Evolutionary conservation across 2,888 invertebrate genomes (phyloP), one percentile per base, ranked within the genome.

Genomic region (Polia nebulosa): DNA sequence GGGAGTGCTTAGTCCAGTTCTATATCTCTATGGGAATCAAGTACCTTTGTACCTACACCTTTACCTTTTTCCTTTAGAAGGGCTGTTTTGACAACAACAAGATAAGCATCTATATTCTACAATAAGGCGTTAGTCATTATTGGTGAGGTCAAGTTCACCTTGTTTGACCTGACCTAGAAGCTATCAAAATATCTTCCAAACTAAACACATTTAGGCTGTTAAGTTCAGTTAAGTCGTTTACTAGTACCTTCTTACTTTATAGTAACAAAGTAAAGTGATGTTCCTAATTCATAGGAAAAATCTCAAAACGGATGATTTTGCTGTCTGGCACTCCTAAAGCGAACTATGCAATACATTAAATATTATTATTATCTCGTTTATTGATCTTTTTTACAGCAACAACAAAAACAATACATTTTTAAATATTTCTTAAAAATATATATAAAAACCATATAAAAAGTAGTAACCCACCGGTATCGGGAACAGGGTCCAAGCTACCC

Each of bases 81-180:
- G 2, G 8, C 13, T 45, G 44, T 52, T 72, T 34, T 49, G 22
- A 29, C 27, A 45, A 17, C 22, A 22, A 36, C n/a, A 68, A 20
- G 56, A 45, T 67, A 68, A 34, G 22, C 7, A 55, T 36, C 36
- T 45, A 20, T 15, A 36, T 15, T 9, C 20, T n/a, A n/a, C n/a
- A 6, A n/a, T 41, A 17, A 27, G 17, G 15, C 25, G 27, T 27
- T 45, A 29, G 29, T 47, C 36, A 39, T 39, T 47, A 69, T 45
- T 44, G 29, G 20, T 25, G 13, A 57, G 57, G 70, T 47, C 45
- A 32, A 11, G 29, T 17, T 67, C 45, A 29, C 70, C 25, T 47
- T 57, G 17, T 11, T 17, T 20, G 20, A 29, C 29, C 29, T 69
- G 13, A 4, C 25, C 45, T n/a, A 36, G 6, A 29, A 36, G 29